Base-by-base conservation (phyloP, 2,797 vertebrate genomes). In the Trachurus trachurus region DNA sequence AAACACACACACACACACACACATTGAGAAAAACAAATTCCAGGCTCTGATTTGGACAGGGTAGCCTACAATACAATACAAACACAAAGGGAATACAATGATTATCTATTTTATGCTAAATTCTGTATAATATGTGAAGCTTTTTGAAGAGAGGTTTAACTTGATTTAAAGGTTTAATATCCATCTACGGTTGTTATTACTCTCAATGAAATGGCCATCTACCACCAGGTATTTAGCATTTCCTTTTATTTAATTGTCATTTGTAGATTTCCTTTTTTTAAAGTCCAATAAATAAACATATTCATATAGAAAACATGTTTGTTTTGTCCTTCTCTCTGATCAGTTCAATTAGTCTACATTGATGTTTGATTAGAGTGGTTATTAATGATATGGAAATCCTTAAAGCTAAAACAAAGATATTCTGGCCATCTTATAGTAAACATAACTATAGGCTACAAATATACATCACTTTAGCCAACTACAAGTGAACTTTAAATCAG, bases 231-330 rank as follows among this genome's bases (percentile, higher is more conserved):
- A 88, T 93, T 96, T 94, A 69, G 60, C 15, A 72, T 81, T 40
- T 67, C 6, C 8, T 80, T 65, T 67, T 58, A 34, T 75, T 82
- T 75, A 53, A n/a, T 66, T 82, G 50, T 60, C 45, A 63, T 56
- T 66, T 66, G 15, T 96, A 96, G 83, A 87, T 93, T 71, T 66
- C 6, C 63, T 78, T 94, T 94, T 95, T 96, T 95, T 92, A 93
- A 93, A 96, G 94, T 96, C 92, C 94, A 97, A 97, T 97, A 97
- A 97, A 97, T 97, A 97, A 97, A 94, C 95, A 95, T 96, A 96
- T 97, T 96, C 94, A 96, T 96, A 92, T 94, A 96, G 19, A 75
- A 78, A 80, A 37, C 6, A 1, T 53, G 13, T 26, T 22, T 53
- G 13, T 26, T 22, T 44, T 63, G 12, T 71, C 34, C 12, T 19